phyloP scores from a whole-genome alignment of 2,888 invertebrate species.

The Sarcophaga variegata region DNA sequence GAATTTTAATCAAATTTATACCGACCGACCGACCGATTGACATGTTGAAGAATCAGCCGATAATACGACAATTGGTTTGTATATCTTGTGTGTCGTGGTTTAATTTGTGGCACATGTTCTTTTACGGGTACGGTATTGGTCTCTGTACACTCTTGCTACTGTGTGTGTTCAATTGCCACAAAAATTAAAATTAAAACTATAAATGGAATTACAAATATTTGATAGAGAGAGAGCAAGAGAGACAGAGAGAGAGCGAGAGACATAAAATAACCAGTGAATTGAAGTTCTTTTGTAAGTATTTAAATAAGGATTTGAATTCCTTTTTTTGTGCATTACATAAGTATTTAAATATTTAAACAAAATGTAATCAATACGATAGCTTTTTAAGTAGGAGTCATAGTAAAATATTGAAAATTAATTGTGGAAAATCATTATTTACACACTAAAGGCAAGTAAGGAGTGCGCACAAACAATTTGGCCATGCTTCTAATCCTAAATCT shows the following conservation, averaged over 20 bases:
- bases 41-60: constrained; percentile 24
- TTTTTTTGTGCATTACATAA: too few species aligned
- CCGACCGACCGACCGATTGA: constrained; percentile 5
- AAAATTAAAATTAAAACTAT: background rate
- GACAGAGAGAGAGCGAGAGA: background rate
- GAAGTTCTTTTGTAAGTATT: background rate
- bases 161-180: background rate
- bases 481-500: too few species aligned
- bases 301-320: background rate
- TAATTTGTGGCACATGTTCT: constrained; percentile 50
- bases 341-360: too few species aligned
- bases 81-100: background rate
- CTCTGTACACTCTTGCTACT: background rate
- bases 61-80: constrained; percentile 11
- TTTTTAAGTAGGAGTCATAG: too few species aligned
- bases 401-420: too few species aligned
- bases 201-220: background rate
- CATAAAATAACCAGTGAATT: background rate
- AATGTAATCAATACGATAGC: too few species aligned
- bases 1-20: constrained; percentile 58
- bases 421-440: too few species aligned
- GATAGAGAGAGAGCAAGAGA: too few species aligned
- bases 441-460: too few species aligned
- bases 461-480: too few species aligned
- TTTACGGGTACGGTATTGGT: background rate